A percentile compares a stretch with the other conserved stretches of the same genome.
phyloP scores from a whole-genome alignment of 2,797 vertebrate species.

The Micrastur ruficollis region DNA sequence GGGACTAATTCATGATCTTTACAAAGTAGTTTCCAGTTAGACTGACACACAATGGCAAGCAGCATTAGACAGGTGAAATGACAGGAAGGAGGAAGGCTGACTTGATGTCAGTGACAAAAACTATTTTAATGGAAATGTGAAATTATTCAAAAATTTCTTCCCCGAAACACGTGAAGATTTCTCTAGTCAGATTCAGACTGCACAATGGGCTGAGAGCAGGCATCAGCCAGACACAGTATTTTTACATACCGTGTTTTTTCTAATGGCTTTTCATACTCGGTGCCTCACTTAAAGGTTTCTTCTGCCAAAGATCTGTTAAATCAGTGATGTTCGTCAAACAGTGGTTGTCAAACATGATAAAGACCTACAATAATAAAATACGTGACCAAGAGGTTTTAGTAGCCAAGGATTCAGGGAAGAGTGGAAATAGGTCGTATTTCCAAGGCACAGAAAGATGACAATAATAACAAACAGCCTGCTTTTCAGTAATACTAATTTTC shows the following conservation, averaged over 20 bases:
- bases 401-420: background rate
- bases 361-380: constrained; percentile 43
- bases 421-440: background rate
- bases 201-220: constrained; percentile 37
- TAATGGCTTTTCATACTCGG: constrained; percentile 39
- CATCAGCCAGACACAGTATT: constrained; percentile 47
- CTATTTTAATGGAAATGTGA: constrained; percentile 71
- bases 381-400: constrained; percentile 39
- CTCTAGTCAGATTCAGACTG: constrained; percentile 51
- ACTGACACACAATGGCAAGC: constrained; percentile 64
- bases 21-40: constrained; percentile 59
- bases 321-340: constrained; percentile 32
- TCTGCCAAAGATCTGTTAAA: constrained; percentile 54
- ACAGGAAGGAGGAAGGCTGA: constrained; percentile 66
- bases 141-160: constrained; percentile 68
- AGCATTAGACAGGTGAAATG: constrained; percentile 65
- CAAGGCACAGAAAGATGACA: background rate
- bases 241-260: background rate
- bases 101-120: constrained; percentile 69
- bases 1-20: constrained; percentile 63
- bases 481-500: background rate
- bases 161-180: constrained; percentile 54
- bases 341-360: constrained; percentile 53
- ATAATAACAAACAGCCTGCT: background rate
- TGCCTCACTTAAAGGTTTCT: constrained; percentile 37